phyloP scores from a whole-genome alignment of 1,140 invertebrate species.

The Zaprionus tsacasi region DNA sequence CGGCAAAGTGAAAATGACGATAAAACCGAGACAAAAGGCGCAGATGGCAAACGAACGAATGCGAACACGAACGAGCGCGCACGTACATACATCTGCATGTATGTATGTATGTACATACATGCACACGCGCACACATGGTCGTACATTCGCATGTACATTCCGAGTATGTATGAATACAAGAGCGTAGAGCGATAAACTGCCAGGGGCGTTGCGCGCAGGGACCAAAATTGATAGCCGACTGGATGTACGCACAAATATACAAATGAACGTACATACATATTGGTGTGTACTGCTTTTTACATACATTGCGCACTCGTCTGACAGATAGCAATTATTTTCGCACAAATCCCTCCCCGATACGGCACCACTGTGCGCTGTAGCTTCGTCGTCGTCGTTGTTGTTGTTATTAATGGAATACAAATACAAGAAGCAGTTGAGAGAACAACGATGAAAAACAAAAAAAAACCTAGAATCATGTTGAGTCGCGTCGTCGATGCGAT shows the following conservation, averaged over 20 bases:
- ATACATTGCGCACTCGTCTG: constrained; percentile 4
- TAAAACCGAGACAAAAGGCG: constrained; percentile 55
- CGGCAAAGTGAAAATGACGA: constrained; percentile 52
- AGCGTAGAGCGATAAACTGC: constrained; percentile 40
- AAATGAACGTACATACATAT: constrained; percentile 4
- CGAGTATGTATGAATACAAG: constrained; percentile 44
- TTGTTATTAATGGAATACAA: constrained; percentile 5
- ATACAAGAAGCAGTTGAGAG: neutral
- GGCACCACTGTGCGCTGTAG: neutral
- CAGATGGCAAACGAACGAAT: constrained; percentile 59
- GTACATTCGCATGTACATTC: constrained; percentile 10
- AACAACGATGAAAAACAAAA: neutral
- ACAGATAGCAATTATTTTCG: constrained; percentile 33
- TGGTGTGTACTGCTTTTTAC: neutral
- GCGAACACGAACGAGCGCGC: constrained; percentile 41
- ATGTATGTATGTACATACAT: constrained; percentile 2
- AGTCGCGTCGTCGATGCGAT: neutral
- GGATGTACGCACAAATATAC: constrained; percentile 8
- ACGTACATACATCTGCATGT: constrained; percentile 2
- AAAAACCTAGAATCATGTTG: neutral
- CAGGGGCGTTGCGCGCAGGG: constrained; percentile 42
- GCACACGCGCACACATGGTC: neutral
- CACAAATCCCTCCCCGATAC: neutral
- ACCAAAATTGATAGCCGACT: constrained; percentile 22
- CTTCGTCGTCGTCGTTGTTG: neutral